Percentiles rank a stretch among this genome's conserved stretches.
Conservation (phyloP, 2,113 vertebrate species). For the Loxodonta africana region DNA sequence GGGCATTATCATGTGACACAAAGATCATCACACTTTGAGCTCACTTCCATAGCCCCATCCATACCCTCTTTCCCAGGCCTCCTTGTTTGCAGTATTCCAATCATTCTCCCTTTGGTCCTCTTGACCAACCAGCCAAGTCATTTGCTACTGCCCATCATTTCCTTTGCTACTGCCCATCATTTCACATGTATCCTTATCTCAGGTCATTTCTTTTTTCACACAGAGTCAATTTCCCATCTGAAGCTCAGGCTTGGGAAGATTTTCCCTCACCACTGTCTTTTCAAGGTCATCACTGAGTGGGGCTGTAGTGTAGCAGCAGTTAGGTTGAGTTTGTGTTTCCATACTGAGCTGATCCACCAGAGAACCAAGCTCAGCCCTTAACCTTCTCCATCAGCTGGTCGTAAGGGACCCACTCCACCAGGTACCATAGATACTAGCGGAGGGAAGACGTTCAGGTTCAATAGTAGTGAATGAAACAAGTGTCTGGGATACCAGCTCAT, state of each 20-base stretch:
- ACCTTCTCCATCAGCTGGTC: not conserved
- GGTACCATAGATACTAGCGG: not conserved
- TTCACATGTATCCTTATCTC: not conserved
- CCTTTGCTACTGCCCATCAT: not conserved
- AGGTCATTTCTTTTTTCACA: not conserved
- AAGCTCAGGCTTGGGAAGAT: not conserved
- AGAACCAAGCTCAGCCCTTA: not conserved
- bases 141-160: not conserved
- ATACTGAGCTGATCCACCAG: not conserved
- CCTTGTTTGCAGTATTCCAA: not conserved
- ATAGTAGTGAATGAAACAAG: too few species aligned
- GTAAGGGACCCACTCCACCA: too few species aligned
- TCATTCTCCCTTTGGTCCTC: not conserved
- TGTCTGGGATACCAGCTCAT: not conserved
- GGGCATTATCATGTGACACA: not conserved
- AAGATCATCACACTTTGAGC: not conserved
- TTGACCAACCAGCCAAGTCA: not conserved
- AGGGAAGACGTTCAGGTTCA: not conserved
- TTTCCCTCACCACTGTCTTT: not conserved
- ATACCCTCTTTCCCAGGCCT: not conserved
- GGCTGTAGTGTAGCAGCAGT: accelerated
- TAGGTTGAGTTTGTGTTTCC: not conserved
- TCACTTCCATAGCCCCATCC: not conserved
- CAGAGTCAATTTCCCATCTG: not conserved
- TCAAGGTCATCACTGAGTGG: not conserved